Base-by-base conservation (phyloP, 2,113 vertebrate species). In the Galemys pyrenaicus region DNA sequence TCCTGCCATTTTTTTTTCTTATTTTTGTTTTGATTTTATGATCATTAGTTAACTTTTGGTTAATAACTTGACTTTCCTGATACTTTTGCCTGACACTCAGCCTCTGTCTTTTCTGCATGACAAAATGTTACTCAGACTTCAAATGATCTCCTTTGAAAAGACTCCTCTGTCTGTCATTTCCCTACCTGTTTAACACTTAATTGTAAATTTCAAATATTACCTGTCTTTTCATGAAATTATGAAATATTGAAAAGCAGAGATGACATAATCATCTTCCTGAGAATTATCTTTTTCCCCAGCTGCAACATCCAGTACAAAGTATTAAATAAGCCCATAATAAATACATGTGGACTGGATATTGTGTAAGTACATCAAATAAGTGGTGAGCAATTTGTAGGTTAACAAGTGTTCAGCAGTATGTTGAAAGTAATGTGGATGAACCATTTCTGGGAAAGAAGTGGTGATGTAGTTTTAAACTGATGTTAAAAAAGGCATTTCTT, bases 401-500 rank as follows among this genome's bases (percentile, higher is more conserved):
- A 74, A 58, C 32, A 62, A 62, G 6, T 5, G 6, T 44, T 67
- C 58, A 16, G 28, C 20, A 12, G n/a, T 26, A 13, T 70, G 3
- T 54, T 87, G 16, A 16, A 44, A 67, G 44, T 65, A 49, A 75
- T 15, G 11, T 67, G 35, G 64, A 46, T 51, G 30, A 68, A n/a
- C 58, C 54, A 81, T 93, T 81, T 94, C 67, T 71, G 30, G 51
- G 58, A 26, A n/a, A n/a, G 5, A 86, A 88, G 79, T 39, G 44
- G 58, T 51, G 30, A 41, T 75, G 1, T 73, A 46, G 46, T 92
- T 86, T 83, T 68, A 71, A 95, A 87, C 35, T 28, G 20, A 10
- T 49, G 37, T 49, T 41, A 83, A 92, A 84, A 54, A 46, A 95
- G 37, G 13, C n/a, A n/a, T n/a, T n/a, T n/a, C n/a, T n/a, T n/a